These are phyloP conservation scores for Leptinotarsa peninsularis DNA, from an alignment of 2,888 invertebrate species.

Conservation along the genomic window DNA sequence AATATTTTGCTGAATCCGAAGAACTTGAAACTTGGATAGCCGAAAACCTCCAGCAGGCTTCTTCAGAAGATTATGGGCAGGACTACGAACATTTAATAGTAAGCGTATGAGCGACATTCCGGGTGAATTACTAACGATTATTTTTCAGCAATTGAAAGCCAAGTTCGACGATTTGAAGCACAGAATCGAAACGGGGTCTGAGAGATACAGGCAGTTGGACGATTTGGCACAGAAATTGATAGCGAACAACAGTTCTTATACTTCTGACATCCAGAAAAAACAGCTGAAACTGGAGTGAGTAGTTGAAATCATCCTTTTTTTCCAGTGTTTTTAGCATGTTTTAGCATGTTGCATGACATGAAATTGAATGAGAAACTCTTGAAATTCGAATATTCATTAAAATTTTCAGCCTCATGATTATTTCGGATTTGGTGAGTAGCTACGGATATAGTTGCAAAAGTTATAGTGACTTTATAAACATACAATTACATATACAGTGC, in stretches of 20 bases:
- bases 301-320: neutral
- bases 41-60: constrained; percentile 89
- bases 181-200: constrained; percentile 89
- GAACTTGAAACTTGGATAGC: constrained; percentile 94
- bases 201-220: constrained; percentile 91
- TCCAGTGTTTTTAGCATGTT: neutral
- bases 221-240: constrained; percentile 89
- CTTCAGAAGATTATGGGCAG: constrained; percentile 93
- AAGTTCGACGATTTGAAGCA: constrained; percentile 95
- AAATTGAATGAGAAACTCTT: neutral
- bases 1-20: constrained; percentile 89
- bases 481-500: too few relatives aligned
- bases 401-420: constrained; percentile 16
- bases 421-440: constrained; percentile 21
- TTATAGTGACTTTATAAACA: too few relatives aligned
- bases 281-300: constrained; percentile 88
- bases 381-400: neutral
- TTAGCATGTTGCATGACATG: constrained; percentile 13
- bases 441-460: neutral
- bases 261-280: constrained; percentile 84
- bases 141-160: constrained; percentile 79
- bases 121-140: constrained; percentile 16
- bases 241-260: constrained; percentile 86
- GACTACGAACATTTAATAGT: constrained; percentile 92
- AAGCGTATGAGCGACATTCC: constrained; percentile 42